Evolutionary conservation across 1,140 invertebrate genomes (phyloP), one percentile per base, ranked within the genome.

Genomic region (Drosophila lacertosa): DNA sequence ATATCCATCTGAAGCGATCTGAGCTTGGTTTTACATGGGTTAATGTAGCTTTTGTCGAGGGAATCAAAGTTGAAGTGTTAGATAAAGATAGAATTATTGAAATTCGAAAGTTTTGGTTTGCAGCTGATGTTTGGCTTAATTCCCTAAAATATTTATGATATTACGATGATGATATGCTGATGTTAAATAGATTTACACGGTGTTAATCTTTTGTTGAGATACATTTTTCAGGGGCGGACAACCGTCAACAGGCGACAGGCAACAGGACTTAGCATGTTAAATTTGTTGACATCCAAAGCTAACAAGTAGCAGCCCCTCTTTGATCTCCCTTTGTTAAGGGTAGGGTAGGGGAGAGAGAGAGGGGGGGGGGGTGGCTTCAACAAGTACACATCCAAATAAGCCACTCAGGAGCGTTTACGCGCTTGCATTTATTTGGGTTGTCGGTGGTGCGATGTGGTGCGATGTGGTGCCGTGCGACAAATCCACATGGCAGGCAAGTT

Each of bases 371-470:
- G 10, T 3, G 7, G 10, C 16, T 32, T 51, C 48, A 51, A 37
- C 16, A 37, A 32, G 72, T 72, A 65, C 54, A 64, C 70, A 67
- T 54, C 42, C 54, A 60, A 54, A 68, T 81, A 71, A 80, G 68
- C 77, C 60, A 64, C 67, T 68, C 47, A 32, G 10, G 39, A 45
- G 54, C 35, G 51, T 48, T 57, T 37, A 40, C 39, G 22, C n/a
- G 20, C 51, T 50, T 58, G 39, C 44, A 48, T 48, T 45, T 45
- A n/a, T 9, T 45, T 1, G 9, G 18, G 2, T 4, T 45, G 18
- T 20, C 6, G 18, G 18, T 37, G 48, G n/a, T 20, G 32, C 2
- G 32, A 16, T 42, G 18, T 37, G 48, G n/a, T 20, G 32, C 2
- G 32, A 16, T 42, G 39, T 40, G 39, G 42, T 47, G 45, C 9